A percentile compares a stretch with the other conserved stretches of the same genome.
Conservation (phyloP, 2,113 vertebrate species). For the Arenaria interpres region DNA sequence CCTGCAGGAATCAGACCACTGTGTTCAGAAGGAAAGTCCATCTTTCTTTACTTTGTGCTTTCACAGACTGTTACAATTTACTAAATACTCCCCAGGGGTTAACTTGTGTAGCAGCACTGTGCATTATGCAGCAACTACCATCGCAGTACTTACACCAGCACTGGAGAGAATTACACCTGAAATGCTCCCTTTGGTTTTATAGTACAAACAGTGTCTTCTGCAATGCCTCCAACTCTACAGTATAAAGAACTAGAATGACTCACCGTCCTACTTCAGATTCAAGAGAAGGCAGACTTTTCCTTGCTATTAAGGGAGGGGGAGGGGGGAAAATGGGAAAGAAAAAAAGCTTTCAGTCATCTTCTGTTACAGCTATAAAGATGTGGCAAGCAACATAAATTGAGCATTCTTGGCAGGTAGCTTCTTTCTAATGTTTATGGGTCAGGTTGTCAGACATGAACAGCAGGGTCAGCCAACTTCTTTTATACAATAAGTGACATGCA, state of each 20-base stretch:
- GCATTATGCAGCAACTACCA: background rate
- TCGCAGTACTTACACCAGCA: background rate
- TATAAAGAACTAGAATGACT: constrained; percentile 15
- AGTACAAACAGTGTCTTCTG: background rate
- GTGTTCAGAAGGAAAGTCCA: background rate
- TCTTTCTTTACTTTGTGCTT: constrained; percentile 1
- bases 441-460: constrained; percentile 10
- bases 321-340: too few species aligned
- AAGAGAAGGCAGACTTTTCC: background rate
- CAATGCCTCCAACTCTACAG: background rate
- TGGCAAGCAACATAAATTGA: background rate
- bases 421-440: constrained; percentile 32
- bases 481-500: background rate
- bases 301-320: background rate
- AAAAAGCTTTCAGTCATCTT: background rate
- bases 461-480: constrained; percentile 10
- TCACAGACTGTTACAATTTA: constrained; percentile 4
- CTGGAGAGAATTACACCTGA: constrained; percentile 8
- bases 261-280: constrained; percentile 12
- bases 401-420: constrained; percentile 19
- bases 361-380: background rate
- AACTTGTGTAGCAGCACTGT: background rate
- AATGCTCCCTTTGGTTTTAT: background rate
- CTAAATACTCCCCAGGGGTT: constrained; percentile 4
- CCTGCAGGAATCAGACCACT: background rate